Evolutionary conservation across 2,888 invertebrate species (phyloP).

Genomic region (Limnephilus auricula): DNA sequence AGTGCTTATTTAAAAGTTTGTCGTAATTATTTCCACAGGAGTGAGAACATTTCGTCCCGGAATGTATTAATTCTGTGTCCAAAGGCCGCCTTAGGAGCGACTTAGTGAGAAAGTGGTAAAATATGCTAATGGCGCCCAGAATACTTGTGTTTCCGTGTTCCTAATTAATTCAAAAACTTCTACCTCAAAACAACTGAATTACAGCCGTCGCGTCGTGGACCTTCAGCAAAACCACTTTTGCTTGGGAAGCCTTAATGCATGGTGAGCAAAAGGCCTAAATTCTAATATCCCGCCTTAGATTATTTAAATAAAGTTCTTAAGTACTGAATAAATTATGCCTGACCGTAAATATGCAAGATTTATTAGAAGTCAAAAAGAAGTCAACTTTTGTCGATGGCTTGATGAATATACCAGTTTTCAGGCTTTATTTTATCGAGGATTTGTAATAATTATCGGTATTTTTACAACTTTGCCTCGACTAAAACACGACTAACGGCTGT

Average conservation of each 20-base stretch:
- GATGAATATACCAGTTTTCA: background rate
- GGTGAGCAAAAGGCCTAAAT: constrained; percentile 16
- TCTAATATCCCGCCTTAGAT: constrained; percentile 26
- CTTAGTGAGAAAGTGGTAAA: constrained; percentile 55
- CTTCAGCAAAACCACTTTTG: constrained; percentile 12
- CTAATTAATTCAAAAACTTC: constrained; percentile 57
- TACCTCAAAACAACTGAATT: constrained; percentile 48
- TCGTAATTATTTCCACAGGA: constrained; percentile 33
- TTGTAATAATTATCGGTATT: background rate
- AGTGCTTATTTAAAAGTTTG: constrained; percentile 21
- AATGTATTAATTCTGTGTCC: constrained; percentile 42
- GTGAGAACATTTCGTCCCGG: constrained; percentile 13
- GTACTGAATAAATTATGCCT: background rate
- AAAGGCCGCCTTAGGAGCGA: constrained; percentile 24
- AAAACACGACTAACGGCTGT: background rate
- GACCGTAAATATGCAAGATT: background rate
- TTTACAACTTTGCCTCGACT: background rate
- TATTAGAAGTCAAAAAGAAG: background rate
- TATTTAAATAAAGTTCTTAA: constrained; percentile 4
- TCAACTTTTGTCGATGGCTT: background rate
- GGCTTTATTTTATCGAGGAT: background rate
- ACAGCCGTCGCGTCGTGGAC: constrained; percentile 25
- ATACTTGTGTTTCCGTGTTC: constrained; percentile 55
- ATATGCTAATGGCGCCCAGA: constrained; percentile 54
- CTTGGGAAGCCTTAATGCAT: background rate